Conservation (phyloP, 2,113 vertebrate species). For the Equus przewalskii region DNA sequence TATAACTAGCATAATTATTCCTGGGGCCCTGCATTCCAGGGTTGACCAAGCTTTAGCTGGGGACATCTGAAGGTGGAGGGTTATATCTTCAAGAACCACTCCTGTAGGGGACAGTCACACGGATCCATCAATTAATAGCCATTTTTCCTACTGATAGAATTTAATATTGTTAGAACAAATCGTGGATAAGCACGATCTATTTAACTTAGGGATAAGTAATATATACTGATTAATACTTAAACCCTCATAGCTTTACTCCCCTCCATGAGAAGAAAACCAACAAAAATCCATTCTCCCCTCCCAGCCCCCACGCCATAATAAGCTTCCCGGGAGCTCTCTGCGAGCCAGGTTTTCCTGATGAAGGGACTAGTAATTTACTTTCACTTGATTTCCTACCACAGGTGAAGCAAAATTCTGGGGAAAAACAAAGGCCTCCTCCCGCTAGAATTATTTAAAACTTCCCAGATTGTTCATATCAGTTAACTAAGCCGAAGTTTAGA, state of each 20-base stretch:
- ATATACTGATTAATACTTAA: not conserved
- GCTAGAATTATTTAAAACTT: not conserved
- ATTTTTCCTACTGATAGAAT: not conserved
- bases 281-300: not conserved
- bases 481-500: not conserved
- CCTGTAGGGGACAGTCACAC: not conserved
- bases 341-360: not conserved
- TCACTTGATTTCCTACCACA: not conserved
- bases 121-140: not conserved
- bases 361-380: not conserved
- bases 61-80: not conserved
- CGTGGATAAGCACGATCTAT: not conserved
- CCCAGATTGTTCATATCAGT: not conserved
- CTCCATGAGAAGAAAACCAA: not conserved
- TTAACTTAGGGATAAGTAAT: not conserved
- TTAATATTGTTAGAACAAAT: not conserved
- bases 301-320: rapidly evolving
- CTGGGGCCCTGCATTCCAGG: not conserved
- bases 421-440: not conserved
- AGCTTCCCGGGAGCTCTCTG: not conserved
- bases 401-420: not conserved
- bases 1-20: not conserved
- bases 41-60: not conserved
- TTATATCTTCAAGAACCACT: not conserved
- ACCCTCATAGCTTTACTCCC: not conserved